phyloP scores from a whole-genome alignment of 2,113 vertebrate genomes.

The Callipepla squamata region DNA sequence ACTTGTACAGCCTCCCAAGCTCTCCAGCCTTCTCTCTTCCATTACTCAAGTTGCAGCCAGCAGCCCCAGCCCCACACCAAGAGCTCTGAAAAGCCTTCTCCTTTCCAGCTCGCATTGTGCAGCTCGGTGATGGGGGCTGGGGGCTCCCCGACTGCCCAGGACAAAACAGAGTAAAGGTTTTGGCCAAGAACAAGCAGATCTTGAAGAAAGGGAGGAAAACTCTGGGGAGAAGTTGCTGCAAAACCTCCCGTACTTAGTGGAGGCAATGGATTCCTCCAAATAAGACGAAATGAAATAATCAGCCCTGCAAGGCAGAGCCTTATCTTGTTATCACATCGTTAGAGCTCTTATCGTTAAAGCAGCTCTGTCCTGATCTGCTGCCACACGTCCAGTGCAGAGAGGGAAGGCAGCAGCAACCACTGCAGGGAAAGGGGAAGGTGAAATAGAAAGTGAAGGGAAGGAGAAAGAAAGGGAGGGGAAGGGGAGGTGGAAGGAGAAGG shows the following conservation, averaged over 20 bases:
- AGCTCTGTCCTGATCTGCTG: not conserved
- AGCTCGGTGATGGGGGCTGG: not conserved
- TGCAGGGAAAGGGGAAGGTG: fast-evolving
- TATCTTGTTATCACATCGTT: not conserved
- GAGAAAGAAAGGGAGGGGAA: too few species aligned
- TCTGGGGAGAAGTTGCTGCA: not conserved
- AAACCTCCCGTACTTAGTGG: not conserved
- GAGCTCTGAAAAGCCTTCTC: not conserved
- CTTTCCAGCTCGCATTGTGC: not conserved
- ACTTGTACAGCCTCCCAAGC: not conserved
- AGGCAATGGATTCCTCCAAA: not conserved
- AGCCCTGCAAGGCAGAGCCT: not conserved
- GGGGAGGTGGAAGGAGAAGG: too few species aligned
- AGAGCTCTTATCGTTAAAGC: not conserved
- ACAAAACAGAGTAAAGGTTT: not conserved
- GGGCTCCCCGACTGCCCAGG: not conserved
- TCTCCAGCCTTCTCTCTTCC: not conserved
- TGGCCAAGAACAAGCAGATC: not conserved
- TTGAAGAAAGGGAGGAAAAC: not conserved
- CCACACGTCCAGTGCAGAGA: not conserved
- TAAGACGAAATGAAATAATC: not conserved
- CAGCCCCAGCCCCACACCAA: not conserved
- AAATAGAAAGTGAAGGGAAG: too few species aligned
- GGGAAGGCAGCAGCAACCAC: not conserved
- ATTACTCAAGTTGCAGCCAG: fast-evolving